Base-by-base conservation (phyloP, 2,113 vertebrate genomes). In the Pteruthius melanotis region DNA sequence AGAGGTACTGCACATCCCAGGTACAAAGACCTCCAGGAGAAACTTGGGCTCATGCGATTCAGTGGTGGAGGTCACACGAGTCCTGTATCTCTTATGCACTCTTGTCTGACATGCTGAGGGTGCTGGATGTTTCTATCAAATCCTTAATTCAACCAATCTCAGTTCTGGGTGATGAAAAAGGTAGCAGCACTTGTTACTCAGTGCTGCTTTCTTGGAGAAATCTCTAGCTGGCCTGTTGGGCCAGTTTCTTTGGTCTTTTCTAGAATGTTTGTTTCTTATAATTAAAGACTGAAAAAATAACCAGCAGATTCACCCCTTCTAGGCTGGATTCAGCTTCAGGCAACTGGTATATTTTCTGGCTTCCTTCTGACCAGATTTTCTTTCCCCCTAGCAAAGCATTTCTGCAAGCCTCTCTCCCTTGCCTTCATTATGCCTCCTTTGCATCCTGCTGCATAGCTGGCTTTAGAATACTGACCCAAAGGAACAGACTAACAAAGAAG, bases 1-100 rank as follows among this genome's bases (percentile, higher is more conserved):
- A 99, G 98, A 97, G 98, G 98, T 37, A 97, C 98, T 8, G 93
- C 98, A 5, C 98, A 99, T 97, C 99, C 99, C 97, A 99, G 99
- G 99, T 99, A 98, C 37, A 65, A 21, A 83, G 20, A 20, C 42
- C 22, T 80, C 66, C 30, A 47, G 30, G 72, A 74, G 19, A 49
- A 95, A 31, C 7, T 84, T 72, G 19, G 37, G 12, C n/a, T 94
- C 2, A 1, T 63, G 22, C 63, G 27, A 27, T 33, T 77, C 45
- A 18, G 1, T 50, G 11, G 13, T 64, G 21, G 33, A 42, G 27
- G 31, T 47, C 56, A 30, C 37, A 30, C 33, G 59, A 44, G 30
- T 63, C 47, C n/a, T n/a, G n/a, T n/a, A n/a, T n/a, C n/a, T n/a
- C n/a, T n/a, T n/a, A 33, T 50, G 13, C 54, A 15, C 23, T 65